These are phyloP conservation scores for Semnornis frantzii DNA, from an alignment of 2,113 vertebrate species.

Conservation along the genomic window DNA sequence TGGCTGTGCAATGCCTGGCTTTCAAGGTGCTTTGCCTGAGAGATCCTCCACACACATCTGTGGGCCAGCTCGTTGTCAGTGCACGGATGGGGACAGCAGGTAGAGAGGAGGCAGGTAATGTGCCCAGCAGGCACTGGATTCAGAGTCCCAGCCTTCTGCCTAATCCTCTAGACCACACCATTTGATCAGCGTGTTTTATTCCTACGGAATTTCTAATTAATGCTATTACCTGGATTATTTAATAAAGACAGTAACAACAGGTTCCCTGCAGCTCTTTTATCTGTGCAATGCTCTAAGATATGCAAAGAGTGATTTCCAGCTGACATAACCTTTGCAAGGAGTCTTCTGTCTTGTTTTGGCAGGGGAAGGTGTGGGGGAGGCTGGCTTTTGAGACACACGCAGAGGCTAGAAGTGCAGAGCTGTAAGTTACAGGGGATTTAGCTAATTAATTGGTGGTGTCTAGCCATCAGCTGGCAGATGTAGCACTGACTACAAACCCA, in stretches of 20 bases:
- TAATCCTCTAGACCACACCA: background rate
- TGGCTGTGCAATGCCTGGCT: background rate
- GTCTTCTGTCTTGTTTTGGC: background rate
- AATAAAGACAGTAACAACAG: conserved; percentile 44
- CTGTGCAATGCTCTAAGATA: conserved; percentile 13
- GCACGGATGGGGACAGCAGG: background rate
- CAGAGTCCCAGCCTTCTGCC: background rate
- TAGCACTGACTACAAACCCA: conserved; percentile 1
- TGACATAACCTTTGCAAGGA: conserved; percentile 32
- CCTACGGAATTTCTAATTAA: conserved; percentile 36
- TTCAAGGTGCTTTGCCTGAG: background rate
- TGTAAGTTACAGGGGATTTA: conserved; percentile 38
- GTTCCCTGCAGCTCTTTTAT: conserved; percentile 41
- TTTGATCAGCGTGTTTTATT: background rate
- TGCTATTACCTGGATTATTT: conserved; percentile 58
- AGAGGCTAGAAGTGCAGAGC: conserved; percentile 14
- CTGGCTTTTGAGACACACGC: background rate
- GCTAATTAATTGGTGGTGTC: conserved; percentile 60
- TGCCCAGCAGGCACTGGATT: background rate
- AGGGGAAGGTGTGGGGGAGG: conserved; percentile 1
- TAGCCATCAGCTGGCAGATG: conserved; percentile 38
- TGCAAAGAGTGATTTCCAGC: conserved; percentile 50
- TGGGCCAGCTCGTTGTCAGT: background rate
- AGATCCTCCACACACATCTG: background rate
- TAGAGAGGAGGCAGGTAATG: background rate